Evolutionary conservation across 2,888 invertebrate genomes (phyloP), one percentile per base, ranked within the genome.

Genomic region (Pharmacophagus antenor): DNA sequence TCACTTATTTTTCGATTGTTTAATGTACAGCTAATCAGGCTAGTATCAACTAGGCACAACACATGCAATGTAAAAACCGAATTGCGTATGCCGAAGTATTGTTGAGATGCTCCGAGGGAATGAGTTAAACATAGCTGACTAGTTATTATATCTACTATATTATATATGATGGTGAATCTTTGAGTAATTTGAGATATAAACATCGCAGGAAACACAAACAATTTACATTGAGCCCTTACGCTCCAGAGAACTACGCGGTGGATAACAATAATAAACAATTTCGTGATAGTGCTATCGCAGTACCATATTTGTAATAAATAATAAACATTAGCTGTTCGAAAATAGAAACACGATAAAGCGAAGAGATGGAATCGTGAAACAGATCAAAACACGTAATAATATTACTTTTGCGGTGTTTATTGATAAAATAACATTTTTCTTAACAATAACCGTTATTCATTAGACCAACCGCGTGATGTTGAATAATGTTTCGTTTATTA

Each of bases 281-380:
- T 44, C 10, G 0, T 18, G 42, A 44, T 44, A 18, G 10, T 7
- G 18, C 18, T 17, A 44, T 44, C 42, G 17, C 42, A 18, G 17
- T 44, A 44, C 42, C 10, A 44, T 6, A 18, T 44, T 44, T 18
- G 42, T 44, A 44, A 44, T 44, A 44, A 44, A 42, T 42, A 17
- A 17, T 17, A 42, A 18, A 44, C 42, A 44, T 10, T 27, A n/a
- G 6, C 10, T 27, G 18, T 44, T 44, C 23, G 42, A 22, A 42
- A 25, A 53, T 42, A 53, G 23, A 44, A 44, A 20, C 4, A n/a
- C 15, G 42, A 44, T 44, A 44, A 18, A 18, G 1, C 20, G 1
- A 18, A 8, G 42, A 7, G 42, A 15, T 10, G 10, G 27, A 10
- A 20, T 18, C 18, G 1, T 27, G 27, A 10, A 18, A 18, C 18